These are phyloP conservation scores for Fratercula arctica DNA, from an alignment of 2,797 vertebrate genomes.

Conservation along the genomic window DNA sequence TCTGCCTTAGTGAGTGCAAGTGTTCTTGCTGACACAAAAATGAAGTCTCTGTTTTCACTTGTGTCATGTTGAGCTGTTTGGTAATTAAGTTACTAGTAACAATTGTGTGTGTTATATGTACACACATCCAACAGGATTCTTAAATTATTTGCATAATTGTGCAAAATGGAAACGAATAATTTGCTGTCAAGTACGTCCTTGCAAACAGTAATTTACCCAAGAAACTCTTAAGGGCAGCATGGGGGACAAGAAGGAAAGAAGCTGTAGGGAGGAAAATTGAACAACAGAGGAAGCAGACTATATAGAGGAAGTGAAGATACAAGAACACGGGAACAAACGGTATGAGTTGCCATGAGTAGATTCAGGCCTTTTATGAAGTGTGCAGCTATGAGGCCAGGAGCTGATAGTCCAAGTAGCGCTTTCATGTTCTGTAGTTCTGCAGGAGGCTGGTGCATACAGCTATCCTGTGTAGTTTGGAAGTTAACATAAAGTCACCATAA, in stretches of 20 bases:
- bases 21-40: not conserved
- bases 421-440: not conserved
- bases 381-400: not conserved
- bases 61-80: constrained; percentile 15
- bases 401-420: not conserved
- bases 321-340: accelerated
- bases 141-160: constrained; percentile 37
- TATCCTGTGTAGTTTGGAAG: not conserved
- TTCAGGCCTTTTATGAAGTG: not conserved
- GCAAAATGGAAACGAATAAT: constrained; percentile 5
- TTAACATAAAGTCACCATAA: not conserved
- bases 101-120: not conserved
- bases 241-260: not conserved
- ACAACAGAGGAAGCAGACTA: not conserved
- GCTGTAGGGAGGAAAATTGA: not conserved
- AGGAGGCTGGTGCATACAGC: not conserved
- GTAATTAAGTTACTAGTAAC: not conserved
- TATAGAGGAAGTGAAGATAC: not conserved
- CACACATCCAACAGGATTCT: constrained; percentile 15
- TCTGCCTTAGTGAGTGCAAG: not conserved
- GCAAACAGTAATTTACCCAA: constrained; percentile 35
- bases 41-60: not conserved
- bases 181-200: constrained; percentile 23
- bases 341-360: not conserved
- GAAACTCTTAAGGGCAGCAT: constrained; percentile 10